Evolutionary conservation across 92 coral and sea anemone genomes (phyloP), one percentile per base, ranked within the genome.

Genomic region (Epizoanthus ramosus): DNA sequence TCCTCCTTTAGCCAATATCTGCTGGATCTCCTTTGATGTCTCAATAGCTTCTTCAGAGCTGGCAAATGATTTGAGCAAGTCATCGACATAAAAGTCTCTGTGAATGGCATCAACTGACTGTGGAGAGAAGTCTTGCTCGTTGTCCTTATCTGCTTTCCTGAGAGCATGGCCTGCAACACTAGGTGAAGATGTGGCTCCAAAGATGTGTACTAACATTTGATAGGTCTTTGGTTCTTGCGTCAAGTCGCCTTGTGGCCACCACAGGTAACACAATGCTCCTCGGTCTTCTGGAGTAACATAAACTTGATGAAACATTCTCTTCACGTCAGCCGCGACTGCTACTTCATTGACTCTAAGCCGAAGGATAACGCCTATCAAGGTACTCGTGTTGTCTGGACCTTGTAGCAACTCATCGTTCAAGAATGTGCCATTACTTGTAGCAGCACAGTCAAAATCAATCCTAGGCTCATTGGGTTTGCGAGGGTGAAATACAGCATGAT

Each of bases 381-480:
- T 74, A 73, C 93, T 83, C 31, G 93, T 92, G 63, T 89, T 84
- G 37, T 87, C 93, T 21, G 91, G 93, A 50, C 93, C 90, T 61
- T 80, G 76, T 8, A 88, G 59, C 71, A 93, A n/a, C 79, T 90
- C 85, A 18, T 86, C 89, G 52, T 90, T 90, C 71, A 88, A 45
- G 19, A 92, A 93, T 8, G 85, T 85, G 31, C 97, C 91, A 56
- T 60, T 67, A 68, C 84, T 85, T 60, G 45, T 83, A 7, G 92
- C 87, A 22, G 92, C 87, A 69, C 92, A 92, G 71, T 90, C 92
- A 57, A 92, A 92, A 12, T 89, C 93, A n/a, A 90, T 91, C 54
- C 93, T 81, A 10, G 90, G 88, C 80, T 92, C 90, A 16, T 85
- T 84, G 13, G 97, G 92, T 37, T 90, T 92, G 69, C 92, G 79